Conservation (phyloP, 64 coral and sea anemone species). For the Montipora capricornis region DNA sequence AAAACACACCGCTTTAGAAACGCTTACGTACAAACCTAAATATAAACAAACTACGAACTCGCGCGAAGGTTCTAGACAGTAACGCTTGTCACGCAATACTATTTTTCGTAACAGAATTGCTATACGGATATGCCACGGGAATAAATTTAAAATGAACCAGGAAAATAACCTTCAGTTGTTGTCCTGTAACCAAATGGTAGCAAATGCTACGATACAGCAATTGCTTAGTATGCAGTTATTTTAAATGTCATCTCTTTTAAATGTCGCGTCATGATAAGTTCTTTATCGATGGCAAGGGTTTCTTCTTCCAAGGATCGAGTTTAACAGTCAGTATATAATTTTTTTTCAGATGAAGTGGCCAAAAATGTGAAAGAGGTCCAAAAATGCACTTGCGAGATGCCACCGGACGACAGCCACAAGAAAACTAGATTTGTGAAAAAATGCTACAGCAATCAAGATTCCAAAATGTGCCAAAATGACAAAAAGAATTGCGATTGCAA, state of each 20-base stretch:
- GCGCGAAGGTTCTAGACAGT: no score
- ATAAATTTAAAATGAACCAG: no score
- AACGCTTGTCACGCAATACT: no score
- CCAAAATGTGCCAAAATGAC: constrained; percentile 22
- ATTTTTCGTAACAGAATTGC: no score
- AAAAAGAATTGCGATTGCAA: constrained; percentile 13
- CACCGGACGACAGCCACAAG: constrained; percentile 7
- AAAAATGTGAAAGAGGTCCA: not conserved
- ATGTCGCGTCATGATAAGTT: no score
- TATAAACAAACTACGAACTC: no score
- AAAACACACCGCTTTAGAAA: no score
- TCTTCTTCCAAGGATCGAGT: no score
- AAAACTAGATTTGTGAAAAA: constrained; percentile 39
- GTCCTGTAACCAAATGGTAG: not conserved
- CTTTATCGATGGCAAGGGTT: no score
- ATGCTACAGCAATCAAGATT: not conserved
- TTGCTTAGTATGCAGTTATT: not conserved
- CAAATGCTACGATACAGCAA: not conserved
- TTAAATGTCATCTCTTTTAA: not conserved
- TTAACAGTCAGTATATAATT: not conserved
- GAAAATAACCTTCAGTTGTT: no score
- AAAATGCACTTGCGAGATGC: constrained; percentile 42
- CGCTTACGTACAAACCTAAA: no score
- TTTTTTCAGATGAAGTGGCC: not conserved
- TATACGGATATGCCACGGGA: no score